A percentile compares a stretch with the other conserved stretches of the same genome.
phyloP scores from a whole-genome alignment of 2,888 invertebrate species.

The Apoda limacodes region DNA sequence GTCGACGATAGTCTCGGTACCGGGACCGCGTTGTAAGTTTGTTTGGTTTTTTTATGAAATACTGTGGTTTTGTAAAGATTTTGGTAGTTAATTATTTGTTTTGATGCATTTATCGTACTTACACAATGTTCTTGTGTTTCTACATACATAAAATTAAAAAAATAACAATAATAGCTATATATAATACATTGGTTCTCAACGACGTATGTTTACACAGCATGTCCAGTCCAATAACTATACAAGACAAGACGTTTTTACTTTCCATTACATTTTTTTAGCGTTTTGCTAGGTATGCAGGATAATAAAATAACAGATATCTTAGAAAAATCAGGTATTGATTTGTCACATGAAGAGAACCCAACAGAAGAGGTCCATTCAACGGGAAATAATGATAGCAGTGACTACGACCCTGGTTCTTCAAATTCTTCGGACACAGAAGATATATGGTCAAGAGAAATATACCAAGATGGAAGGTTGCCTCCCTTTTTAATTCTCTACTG shows the following conservation, averaged over 20 bases:
- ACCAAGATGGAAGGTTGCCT: too few relatives aligned
- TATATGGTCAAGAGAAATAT: too few relatives aligned
- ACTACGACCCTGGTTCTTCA: slow-evolving; percentile 5
- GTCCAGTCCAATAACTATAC: slow-evolving; percentile 4
- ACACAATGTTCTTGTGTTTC: background rate
- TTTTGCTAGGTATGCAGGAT: slow-evolving; percentile 3
- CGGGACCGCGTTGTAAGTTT: slow-evolving; percentile 2
- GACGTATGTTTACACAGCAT: slow-evolving; percentile 1
- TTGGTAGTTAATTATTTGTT: slow-evolving; percentile 1
- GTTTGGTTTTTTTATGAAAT: slow-evolving; percentile 1
- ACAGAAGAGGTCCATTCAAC: background rate
- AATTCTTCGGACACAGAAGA: slow-evolving; percentile 5
- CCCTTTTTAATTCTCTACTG: too few relatives aligned
- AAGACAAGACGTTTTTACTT: background rate
- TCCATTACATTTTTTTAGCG: background rate
- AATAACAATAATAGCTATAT: slow-evolving; percentile 1
- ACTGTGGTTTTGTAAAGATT: slow-evolving; percentile 2
- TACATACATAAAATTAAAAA: background rate
- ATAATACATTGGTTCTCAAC: slow-evolving; percentile 4
- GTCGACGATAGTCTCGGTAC: slow-evolving; percentile 1
- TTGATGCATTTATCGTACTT: slow-evolving; percentile 1
- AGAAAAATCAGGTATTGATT: slow-evolving; percentile 4
- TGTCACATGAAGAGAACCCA: slow-evolving; percentile 5
- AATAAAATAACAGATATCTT: slow-evolving; percentile 1
- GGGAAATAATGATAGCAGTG: slow-evolving; percentile 1